Evolutionary conservation across 2,113 vertebrate genomes (phyloP).

Genomic region (Oceanites oceanicus): DNA sequence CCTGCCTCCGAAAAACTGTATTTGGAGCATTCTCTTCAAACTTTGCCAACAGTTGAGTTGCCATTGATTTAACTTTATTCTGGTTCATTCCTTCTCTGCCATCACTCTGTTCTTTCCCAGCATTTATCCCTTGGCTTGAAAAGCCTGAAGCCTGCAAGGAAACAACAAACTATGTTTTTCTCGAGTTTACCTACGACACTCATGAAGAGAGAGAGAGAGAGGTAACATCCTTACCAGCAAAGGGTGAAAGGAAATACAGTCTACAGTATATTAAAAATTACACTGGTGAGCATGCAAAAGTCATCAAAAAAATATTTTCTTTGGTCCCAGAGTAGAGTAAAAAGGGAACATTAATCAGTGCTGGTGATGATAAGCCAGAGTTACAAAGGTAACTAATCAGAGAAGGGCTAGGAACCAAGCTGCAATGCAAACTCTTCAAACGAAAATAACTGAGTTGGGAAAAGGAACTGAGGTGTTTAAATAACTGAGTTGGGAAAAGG

Average conservation of each 20-base stretch:
- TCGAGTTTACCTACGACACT: not conserved
- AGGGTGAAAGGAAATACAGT: not conserved
- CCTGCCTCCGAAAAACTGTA: slow-evolving; percentile 80
- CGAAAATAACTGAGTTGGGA: not conserved
- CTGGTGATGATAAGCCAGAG: not conserved
- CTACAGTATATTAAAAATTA: not conserved
- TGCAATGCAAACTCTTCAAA: not conserved
- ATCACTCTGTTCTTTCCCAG: slow-evolving; percentile 63
- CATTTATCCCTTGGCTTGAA: slow-evolving; percentile 67
- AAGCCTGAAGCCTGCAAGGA: slow-evolving; percentile 76
- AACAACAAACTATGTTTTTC: not conserved
- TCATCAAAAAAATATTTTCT: not conserved
- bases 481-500: not conserved
- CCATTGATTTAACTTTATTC: slow-evolving; percentile 96
- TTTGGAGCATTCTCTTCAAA: slow-evolving; percentile 87
- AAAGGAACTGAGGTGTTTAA: not conserved
- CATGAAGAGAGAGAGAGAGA: not conserved
- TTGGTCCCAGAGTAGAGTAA: not conserved
- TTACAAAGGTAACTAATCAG: not conserved
- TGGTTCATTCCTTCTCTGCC: slow-evolving; percentile 77
- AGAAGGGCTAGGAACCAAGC: not conserved
- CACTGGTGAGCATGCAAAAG: not conserved
- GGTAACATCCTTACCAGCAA: not conserved
- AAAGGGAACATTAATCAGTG: not conserved
- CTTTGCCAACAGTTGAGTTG: slow-evolving; percentile 90